A percentile compares a stretch with the other conserved stretches of the same genome.
These are phyloP conservation scores for Lindbergichthys nudifrons DNA, from an alignment of 2,797 vertebrate genomes.

Conservation along the genomic window DNA sequence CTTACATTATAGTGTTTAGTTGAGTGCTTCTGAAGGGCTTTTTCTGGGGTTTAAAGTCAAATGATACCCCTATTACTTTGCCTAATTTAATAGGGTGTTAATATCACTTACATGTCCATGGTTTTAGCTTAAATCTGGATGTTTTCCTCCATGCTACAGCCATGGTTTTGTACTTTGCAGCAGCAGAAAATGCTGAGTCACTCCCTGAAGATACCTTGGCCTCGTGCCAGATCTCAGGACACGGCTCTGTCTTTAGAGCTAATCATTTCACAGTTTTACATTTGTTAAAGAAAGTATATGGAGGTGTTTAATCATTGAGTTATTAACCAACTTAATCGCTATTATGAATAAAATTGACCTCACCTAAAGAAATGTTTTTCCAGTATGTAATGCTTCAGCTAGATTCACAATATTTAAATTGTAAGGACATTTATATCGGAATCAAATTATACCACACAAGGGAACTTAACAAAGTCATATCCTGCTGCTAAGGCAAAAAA, in stretches of 20 bases:
- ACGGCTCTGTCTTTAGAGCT: neutral
- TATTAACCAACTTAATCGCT: neutral
- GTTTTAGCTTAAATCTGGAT: neutral
- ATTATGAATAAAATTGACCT: neutral
- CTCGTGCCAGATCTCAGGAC: slow-evolving; percentile 21
- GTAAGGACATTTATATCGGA: neutral
- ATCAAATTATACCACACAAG: neutral
- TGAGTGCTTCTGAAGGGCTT: neutral
- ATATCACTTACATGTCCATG: neutral
- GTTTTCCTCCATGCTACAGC: neutral
- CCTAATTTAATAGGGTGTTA: neutral
- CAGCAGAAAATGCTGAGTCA: slow-evolving; percentile 78
- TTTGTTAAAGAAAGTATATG: neutral
- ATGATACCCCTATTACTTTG: neutral
- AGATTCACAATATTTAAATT: neutral
- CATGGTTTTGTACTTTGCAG: slow-evolving; percentile 8
- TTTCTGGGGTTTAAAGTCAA: no score
- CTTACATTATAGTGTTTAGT: neutral
- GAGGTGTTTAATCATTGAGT: neutral
- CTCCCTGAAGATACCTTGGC: slow-evolving; percentile 49
- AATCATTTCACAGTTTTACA: neutral
- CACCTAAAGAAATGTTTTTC: neutral
- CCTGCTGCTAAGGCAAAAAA: neutral
- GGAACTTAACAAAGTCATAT: neutral
- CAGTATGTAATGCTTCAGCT: neutral